Percentiles rank a stretch among this genome's conserved stretches.
These are phyloP conservation scores for Darwinula stevensoni DNA, from an alignment of 2,888 invertebrate genomes.

Conservation along the genomic window DNA sequence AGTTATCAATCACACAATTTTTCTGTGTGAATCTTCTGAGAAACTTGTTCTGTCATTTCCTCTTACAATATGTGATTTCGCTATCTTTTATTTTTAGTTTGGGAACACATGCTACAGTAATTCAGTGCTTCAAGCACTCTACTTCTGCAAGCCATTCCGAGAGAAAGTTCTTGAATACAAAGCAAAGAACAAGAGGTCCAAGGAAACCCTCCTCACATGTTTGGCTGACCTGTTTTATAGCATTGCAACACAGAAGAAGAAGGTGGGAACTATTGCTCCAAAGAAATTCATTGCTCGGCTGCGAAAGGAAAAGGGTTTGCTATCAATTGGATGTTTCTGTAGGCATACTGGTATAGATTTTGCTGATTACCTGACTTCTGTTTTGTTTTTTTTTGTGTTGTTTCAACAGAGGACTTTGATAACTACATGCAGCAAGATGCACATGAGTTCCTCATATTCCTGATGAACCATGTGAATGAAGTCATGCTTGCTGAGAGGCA, in stretches of 20 bases:
- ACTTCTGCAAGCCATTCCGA: constrained; percentile 96
- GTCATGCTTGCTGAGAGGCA: constrained; percentile 57
- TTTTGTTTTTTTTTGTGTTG: too few species aligned
- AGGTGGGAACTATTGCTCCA: constrained; percentile 92
- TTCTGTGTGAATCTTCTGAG: constrained; percentile 1
- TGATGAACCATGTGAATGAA: constrained; percentile 94
- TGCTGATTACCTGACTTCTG: neutral
- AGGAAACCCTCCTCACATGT: constrained; percentile 90
- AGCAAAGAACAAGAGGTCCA: constrained; percentile 73
- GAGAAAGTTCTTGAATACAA: constrained; percentile 96
- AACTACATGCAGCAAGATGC: constrained; percentile 99
- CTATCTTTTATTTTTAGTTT: constrained; percentile 60
- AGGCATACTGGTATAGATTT: neutral
- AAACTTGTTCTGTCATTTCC: too few species aligned
- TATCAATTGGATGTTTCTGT: neutral
- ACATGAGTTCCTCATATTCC: constrained; percentile 95
- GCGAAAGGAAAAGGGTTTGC: constrained; percentile 77
- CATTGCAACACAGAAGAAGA: constrained; percentile 99
- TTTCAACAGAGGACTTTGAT: constrained; percentile 96
- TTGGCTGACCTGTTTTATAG: constrained; percentile 94
- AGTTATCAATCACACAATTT: constrained; percentile 18
- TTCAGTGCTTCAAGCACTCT: constrained; percentile 93
- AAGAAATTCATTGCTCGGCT: constrained; percentile 96
- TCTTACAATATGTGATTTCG: neutral
- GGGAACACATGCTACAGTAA: constrained; percentile 99